A percentile compares a stretch with the other conserved stretches of the same genome.
Conservation (phyloP, 2,888 invertebrate genomes). For the Scaptomyza reducta region DNA sequence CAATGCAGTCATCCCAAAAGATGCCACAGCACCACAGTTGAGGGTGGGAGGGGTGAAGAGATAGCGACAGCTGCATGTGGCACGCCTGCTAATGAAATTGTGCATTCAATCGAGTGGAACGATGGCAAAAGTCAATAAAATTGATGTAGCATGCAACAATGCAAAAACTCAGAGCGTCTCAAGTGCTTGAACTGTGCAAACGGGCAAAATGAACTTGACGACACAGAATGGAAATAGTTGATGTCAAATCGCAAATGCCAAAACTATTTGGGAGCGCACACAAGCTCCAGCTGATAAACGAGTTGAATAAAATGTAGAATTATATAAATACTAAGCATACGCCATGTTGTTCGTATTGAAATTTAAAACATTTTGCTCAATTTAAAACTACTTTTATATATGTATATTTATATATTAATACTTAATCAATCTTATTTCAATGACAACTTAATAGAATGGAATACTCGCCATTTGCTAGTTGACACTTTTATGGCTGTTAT, state of each 20-base stretch:
- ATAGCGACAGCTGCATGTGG: slow-evolving; percentile 67
- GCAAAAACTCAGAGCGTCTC: slow-evolving; percentile 20
- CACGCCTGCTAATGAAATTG: slow-evolving; percentile 83
- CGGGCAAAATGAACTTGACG: slow-evolving; percentile 70
- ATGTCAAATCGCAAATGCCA: slow-evolving; percentile 55
- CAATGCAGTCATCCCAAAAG: slow-evolving; percentile 36
- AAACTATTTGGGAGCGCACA: slow-evolving; percentile 37
- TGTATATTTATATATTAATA: too few relatives aligned
- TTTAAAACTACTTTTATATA: not conserved
- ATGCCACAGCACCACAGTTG: slow-evolving; percentile 7
- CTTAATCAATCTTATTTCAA: not conserved
- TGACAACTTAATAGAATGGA: not conserved
- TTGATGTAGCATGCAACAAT: slow-evolving; percentile 75
- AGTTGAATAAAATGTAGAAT: slow-evolving; percentile 40
- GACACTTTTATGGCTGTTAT: slow-evolving; percentile 29
- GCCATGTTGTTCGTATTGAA: slow-evolving; percentile 25
- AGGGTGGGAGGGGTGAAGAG: not conserved
- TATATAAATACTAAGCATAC: slow-evolving; percentile 61
- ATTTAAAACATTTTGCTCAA: slow-evolving; percentile 5
- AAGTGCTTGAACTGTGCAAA: slow-evolving; percentile 1
- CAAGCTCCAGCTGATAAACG: slow-evolving; percentile 30
- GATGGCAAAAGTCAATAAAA: slow-evolving; percentile 83
- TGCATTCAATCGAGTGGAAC: slow-evolving; percentile 83
- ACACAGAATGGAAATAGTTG: slow-evolving; percentile 73
- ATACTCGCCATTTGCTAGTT: slow-evolving; percentile 7